phyloP scores from a whole-genome alignment of 2,113 vertebrate species.

The Microcebus ravelobensis region DNA sequence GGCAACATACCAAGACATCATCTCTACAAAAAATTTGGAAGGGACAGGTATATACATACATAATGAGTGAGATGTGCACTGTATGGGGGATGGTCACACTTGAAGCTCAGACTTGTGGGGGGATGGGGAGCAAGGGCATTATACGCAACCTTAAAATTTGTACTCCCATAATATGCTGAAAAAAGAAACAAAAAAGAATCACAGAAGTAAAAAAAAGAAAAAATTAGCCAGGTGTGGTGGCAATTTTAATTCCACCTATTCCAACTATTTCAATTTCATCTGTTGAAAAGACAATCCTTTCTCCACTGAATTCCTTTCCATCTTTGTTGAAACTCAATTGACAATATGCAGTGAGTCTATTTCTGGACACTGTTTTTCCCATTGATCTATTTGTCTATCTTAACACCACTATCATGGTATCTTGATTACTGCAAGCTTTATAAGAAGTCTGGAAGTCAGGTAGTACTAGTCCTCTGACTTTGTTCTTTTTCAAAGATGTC shows the following conservation, averaged over 20 bases:
- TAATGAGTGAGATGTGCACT: too few relatives aligned
- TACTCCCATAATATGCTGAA: too few relatives aligned
- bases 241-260: not conserved
- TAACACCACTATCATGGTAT: not conserved
- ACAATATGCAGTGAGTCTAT: not conserved
- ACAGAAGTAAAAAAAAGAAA: too few relatives aligned
- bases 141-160: too few relatives aligned
- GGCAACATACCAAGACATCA: too few relatives aligned
- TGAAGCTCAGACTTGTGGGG: too few relatives aligned
- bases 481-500: not conserved
- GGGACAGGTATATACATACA: too few relatives aligned
- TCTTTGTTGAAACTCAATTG: not conserved
- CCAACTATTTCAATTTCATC: not conserved
- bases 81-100: too few relatives aligned
- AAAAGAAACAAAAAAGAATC: too few relatives aligned
- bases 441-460: not conserved
- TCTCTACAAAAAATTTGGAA: too few relatives aligned
- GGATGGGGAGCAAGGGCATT: too few relatives aligned
- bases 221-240: too few relatives aligned
- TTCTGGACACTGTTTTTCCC: not conserved
- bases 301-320: not conserved
- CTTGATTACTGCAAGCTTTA: constrained; percentile 15
- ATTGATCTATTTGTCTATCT: not conserved
- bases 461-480: not conserved
- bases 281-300: not conserved